These are phyloP conservation scores for Babylonia areolata DNA, from an alignment of 1,140 invertebrate species.

Conservation along the genomic window DNA sequence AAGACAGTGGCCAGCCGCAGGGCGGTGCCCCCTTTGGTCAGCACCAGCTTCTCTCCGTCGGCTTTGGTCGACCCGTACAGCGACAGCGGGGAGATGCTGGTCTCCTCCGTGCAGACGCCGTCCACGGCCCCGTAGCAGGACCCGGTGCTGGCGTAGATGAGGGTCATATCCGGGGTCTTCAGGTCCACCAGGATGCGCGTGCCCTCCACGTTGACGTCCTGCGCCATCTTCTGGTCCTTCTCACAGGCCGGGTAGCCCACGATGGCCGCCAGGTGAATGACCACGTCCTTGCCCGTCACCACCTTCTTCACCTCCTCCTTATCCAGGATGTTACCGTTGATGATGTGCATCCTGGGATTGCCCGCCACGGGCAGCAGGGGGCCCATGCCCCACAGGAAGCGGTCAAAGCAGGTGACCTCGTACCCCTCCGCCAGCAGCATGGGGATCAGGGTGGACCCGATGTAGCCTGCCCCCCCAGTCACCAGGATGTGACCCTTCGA, in stretches of 20 bases:
- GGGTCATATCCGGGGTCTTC: constrained; percentile 55
- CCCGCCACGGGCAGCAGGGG: constrained; percentile 55
- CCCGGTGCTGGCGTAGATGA: constrained; percentile 69
- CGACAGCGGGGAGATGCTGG: constrained; percentile 64
- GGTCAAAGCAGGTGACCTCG: constrained; percentile 67
- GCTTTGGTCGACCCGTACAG: constrained; percentile 68
- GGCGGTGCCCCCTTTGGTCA: constrained; percentile 59
- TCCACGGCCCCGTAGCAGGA: constrained; percentile 70
- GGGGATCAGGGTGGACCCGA: constrained; percentile 65
- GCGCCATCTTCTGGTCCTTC: constrained; percentile 61
- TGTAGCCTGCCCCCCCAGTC: constrained; percentile 68
- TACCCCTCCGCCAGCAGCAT: constrained; percentile 64
- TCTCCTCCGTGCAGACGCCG: constrained; percentile 66
- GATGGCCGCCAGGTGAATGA: constrained; percentile 68
- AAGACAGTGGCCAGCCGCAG: constrained; percentile 69
- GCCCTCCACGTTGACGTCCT: constrained; percentile 60
- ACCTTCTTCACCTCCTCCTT: constrained; percentile 49
- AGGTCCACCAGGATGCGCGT: constrained; percentile 61
- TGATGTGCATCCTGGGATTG: constrained; percentile 56
- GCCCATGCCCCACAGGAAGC: constrained; percentile 63
- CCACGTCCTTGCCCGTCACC: constrained; percentile 56
- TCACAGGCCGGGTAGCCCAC: constrained; percentile 71
- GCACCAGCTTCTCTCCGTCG: constrained; percentile 60
- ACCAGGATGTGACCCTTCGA: constrained; percentile 53
- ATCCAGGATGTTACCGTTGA: constrained; percentile 62